Evolutionary conservation across 2,888 invertebrate species (phyloP).

Genomic region (Xestoiulus laeticollis): DNA sequence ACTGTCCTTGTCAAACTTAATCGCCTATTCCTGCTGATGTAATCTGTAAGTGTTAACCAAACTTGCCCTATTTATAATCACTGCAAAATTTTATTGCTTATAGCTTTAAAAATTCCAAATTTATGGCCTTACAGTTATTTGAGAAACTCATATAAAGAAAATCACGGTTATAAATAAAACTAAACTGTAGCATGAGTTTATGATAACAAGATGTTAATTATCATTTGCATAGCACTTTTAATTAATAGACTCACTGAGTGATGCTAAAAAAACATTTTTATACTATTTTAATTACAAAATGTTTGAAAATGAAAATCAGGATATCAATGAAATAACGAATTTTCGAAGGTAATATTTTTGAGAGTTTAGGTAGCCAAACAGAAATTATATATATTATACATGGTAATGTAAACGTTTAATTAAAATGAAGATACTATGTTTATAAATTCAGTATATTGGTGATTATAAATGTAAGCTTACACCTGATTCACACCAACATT

Average conservation of each 20-base stretch:
- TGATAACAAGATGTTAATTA: constrained; percentile 15
- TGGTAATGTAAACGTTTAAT: too few species aligned
- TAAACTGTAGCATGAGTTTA: background rate
- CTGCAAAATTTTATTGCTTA: background rate
- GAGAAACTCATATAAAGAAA: background rate
- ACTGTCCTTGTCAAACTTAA: constrained; percentile 2
- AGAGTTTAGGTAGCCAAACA: too few species aligned
- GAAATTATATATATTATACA: too few species aligned
- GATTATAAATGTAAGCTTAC: too few species aligned
- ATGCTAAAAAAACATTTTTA: too few species aligned
- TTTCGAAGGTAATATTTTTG: background rate
- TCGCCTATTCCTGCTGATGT: background rate
- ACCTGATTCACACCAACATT: too few species aligned
- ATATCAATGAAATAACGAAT: too few species aligned
- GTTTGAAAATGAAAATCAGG: too few species aligned
- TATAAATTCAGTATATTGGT: too few species aligned
- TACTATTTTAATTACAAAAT: background rate
- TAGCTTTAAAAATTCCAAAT: background rate
- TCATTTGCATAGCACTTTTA: background rate
- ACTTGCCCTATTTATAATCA: background rate
- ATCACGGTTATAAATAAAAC: background rate
- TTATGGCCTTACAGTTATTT: background rate
- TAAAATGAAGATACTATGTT: too few species aligned
- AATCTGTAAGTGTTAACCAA: constrained; percentile 6
- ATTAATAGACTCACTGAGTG: too few species aligned